phyloP scores from a whole-genome alignment of 2,113 vertebrate species.

The Setophaga coronata region DNA sequence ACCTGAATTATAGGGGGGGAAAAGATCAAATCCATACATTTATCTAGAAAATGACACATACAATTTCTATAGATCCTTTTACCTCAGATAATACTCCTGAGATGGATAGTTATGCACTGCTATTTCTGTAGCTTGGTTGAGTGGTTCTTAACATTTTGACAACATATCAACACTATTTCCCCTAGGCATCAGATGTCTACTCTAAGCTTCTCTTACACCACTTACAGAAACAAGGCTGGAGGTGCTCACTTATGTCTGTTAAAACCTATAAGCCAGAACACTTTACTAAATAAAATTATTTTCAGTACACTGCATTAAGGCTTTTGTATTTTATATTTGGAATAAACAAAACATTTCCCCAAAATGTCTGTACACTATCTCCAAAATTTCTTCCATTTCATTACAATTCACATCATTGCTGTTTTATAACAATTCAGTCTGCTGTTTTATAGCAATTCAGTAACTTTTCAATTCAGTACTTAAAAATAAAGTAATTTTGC shows the following conservation, averaged over 20 bases:
- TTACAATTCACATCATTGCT: neutral
- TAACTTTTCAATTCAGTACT: neutral
- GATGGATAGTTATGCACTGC: neutral
- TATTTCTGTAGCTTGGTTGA: neutral
- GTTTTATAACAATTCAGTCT: neutral
- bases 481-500: neutral
- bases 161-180: neutral
- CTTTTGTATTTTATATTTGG: neutral
- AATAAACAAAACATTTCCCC: neutral
- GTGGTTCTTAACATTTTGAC: neutral
- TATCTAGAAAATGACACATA: neutral
- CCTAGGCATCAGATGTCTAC: neutral
- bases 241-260: neutral
- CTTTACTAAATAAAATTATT: neutral
- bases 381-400: neutral
- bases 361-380: neutral
- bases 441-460: neutral
- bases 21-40: neutral
- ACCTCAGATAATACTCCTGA: neutral
- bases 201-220: neutral
- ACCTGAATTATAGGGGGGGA: neutral
- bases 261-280: neutral
- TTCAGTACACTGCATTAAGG: neutral
- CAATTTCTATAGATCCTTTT: neutral
- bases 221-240: neutral